phyloP scores from a whole-genome alignment of 2,797 vertebrate species.

The Cheirogaleus major region DNA sequence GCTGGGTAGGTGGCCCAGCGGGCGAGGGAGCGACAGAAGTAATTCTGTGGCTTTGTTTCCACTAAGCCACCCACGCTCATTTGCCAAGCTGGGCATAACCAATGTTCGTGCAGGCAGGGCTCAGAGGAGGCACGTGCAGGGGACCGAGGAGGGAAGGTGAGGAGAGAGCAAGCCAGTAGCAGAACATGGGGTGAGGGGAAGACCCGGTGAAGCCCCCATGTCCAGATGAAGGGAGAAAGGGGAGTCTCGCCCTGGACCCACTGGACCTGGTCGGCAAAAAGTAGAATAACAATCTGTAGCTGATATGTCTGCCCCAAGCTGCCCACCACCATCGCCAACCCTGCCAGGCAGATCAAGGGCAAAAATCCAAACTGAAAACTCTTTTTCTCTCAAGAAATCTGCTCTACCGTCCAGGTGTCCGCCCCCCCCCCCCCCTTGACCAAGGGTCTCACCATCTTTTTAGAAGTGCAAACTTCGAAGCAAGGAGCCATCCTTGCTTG shows the following conservation, averaged over 20 bases:
- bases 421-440: background rate
- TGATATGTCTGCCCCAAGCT: background rate
- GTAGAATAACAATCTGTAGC: background rate
- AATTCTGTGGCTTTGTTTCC: slow-evolving; percentile 35
- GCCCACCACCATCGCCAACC: background rate
- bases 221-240: background rate
- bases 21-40: background rate
- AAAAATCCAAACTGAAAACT: background rate
- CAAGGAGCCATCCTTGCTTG: background rate
- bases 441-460: background rate
- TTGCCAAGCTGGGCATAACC: background rate
- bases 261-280: background rate
- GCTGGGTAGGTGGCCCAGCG: background rate
- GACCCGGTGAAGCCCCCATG: too few species aligned
- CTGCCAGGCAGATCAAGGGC: too few species aligned
- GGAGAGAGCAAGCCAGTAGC: background rate
- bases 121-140: background rate
- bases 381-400: background rate
- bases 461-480: background rate
- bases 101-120: background rate
- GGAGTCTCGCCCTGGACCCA: too few species aligned
- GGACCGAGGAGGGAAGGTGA: background rate
- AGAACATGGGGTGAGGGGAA: background rate
- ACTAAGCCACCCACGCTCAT: background rate
- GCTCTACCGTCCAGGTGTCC: background rate